A percentile compares a stretch with the other conserved stretches of the same genome.
Conservation (phyloP, 2,113 vertebrate species). For the Pterocles gutturalis region DNA sequence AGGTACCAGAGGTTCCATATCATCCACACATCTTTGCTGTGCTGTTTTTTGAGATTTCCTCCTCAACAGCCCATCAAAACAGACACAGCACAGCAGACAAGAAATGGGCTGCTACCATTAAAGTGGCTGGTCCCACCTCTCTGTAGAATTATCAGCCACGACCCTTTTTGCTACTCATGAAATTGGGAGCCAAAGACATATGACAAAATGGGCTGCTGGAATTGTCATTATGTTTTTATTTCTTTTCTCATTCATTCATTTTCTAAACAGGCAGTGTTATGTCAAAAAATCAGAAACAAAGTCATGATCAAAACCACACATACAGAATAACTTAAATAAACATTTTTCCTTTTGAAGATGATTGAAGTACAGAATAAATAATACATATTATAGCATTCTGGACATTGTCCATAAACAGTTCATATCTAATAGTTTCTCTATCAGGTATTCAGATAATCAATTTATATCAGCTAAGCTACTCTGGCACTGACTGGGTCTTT, state of each 20-base stretch:
- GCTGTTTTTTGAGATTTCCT: not conserved
- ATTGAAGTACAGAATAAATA: not conserved
- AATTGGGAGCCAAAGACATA: not conserved
- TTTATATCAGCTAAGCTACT: not conserved
- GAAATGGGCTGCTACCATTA: not conserved
- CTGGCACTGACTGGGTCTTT: not conserved
- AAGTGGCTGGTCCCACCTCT: not conserved
- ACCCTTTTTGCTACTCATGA: not conserved
- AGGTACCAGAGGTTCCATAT: not conserved
- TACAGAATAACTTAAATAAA: constrained; percentile 12
- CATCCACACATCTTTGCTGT: not conserved
- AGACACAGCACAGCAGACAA: not conserved
- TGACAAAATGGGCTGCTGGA: not conserved
- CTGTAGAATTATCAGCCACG: not conserved
- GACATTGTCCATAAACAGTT: not conserved
- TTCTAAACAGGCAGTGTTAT: not conserved
- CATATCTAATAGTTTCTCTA: not conserved
- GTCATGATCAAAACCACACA: not conserved
- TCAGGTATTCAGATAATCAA: not conserved
- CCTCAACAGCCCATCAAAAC: not conserved
- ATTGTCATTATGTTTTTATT: constrained; percentile 2
- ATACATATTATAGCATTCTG: not conserved
- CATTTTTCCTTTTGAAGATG: not conserved
- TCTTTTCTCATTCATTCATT: not conserved
- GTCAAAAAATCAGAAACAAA: not conserved